phyloP scores from a whole-genome alignment of 2,797 vertebrate species.

The Notolabrus celidotus region DNA sequence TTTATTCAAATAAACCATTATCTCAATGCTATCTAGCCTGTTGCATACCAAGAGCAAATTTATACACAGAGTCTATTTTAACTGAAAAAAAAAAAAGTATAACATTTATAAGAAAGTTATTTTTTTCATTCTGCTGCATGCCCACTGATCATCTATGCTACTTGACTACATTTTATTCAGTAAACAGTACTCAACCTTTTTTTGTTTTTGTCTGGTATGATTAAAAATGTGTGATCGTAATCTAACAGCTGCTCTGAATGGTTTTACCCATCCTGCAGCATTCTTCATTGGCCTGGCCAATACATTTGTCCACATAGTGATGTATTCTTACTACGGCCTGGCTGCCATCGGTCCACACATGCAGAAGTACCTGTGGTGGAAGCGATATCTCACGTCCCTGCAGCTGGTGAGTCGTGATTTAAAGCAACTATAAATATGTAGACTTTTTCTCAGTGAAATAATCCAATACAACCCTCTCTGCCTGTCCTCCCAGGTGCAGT shows the following conservation, averaged over 20 bases:
- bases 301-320: constrained; percentile 93
- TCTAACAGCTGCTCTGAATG: neutral
- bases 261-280: constrained; percentile 85
- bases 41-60: too few relatives aligned
- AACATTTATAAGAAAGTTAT: too few relatives aligned
- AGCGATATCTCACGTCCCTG: constrained; percentile 94
- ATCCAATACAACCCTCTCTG: neutral
- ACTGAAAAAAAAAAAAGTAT: too few relatives aligned
- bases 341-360: constrained; percentile 94
- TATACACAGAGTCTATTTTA: too few relatives aligned
- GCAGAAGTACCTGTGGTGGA: constrained; percentile 99
- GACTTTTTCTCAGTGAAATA: neutral
- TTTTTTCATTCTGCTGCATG: neutral
- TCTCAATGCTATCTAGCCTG: too few relatives aligned
- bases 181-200: too few relatives aligned
- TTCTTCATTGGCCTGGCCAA: constrained; percentile 96
- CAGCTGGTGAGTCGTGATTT: constrained; percentile 89
- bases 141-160: too few relatives aligned
- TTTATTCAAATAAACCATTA: too few relatives aligned
- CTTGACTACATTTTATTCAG: too few relatives aligned
- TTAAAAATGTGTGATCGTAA: neutral
- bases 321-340: constrained; percentile 97
- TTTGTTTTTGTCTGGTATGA: too few relatives aligned
- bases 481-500: constrained; percentile 80
- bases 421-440: neutral